Base-by-base conservation (phyloP, 2,113 vertebrate species). In the Rissa tridactyla region DNA sequence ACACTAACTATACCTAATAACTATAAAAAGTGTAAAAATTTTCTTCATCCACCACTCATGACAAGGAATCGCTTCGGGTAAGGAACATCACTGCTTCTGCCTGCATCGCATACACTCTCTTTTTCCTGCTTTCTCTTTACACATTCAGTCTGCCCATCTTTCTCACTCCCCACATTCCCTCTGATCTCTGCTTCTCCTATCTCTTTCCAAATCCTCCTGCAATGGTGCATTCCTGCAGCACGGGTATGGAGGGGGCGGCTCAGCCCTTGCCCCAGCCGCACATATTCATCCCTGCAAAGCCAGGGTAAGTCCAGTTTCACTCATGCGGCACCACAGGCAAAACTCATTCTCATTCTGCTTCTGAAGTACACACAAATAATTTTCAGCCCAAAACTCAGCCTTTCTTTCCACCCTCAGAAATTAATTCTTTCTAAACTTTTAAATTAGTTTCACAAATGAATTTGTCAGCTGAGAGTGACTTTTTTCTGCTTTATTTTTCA, bases 281-380 rank as follows among this genome's bases (percentile, higher is more conserved):
- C 3, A 0, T 2, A 5, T 10, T 49, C 51, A 30, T 6, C 11
- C 40, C 72, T 42, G 68, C 32, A 58, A 61, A 64, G 46, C 27
- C 82, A 15, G 32, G 15, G 5, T 10, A 20, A 86, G 15, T 17
- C 19, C 72, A 57, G 86, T 8, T 46, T 26, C 49, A 15, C 32
- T 44, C 8, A 0, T 6, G 0, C 3, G 9, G 58, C 42, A 40
- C 62, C 70, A 6, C 0, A 32, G 22, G 44, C 42, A 84, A n/a
- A 81, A 60, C 10, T 75, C 55, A 13, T 68, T 36, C 54, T n/a
- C 1, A 0, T 75, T 57, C 26, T 15, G 8, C 13, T 62, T 86
- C 32, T 58, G 36, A 75, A 66, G 22, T 11, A n/a, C 11, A 25
- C 22, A 9, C 26, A 61, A 57, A 61, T n/a, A 34, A 51, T 26